phyloP scores from a whole-genome alignment of 2,797 vertebrate genomes.

The Bovichtus diacanthus region DNA sequence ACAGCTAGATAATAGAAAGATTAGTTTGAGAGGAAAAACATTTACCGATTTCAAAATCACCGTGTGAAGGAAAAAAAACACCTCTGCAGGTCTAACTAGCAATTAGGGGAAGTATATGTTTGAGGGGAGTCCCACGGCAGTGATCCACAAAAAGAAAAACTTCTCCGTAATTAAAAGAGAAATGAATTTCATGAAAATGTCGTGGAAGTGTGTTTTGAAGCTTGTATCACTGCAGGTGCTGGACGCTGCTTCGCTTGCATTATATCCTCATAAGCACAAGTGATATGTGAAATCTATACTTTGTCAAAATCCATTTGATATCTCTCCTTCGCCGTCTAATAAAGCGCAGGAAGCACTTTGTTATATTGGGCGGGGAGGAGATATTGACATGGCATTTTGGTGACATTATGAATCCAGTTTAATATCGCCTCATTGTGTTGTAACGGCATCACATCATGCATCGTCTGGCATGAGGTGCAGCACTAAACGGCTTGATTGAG shows the following conservation, averaged over 20 bases:
- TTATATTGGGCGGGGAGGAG: slow-evolving; percentile 69
- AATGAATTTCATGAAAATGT: slow-evolving; percentile 31
- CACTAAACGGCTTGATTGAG: slow-evolving; percentile 64
- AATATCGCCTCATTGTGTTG: slow-evolving; percentile 83
- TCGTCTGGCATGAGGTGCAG: slow-evolving; percentile 65
- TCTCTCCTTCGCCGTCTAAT: slow-evolving; percentile 76
- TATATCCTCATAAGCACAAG: slow-evolving; percentile 50
- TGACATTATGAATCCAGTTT: slow-evolving; percentile 85
- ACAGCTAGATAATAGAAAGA: neutral
- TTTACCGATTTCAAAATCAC: slow-evolving; percentile 4
- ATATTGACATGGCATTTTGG: slow-evolving; percentile 87
- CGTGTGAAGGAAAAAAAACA: slow-evolving; percentile 10
- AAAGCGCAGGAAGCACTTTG: slow-evolving; percentile 82
- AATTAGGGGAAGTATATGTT: slow-evolving; percentile 57
- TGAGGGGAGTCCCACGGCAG: slow-evolving; percentile 9
- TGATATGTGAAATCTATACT: slow-evolving; percentile 67
- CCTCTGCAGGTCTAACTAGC: slow-evolving; percentile 36
- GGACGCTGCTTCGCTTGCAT: slow-evolving; percentile 50
- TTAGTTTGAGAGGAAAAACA: neutral
- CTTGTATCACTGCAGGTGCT: too few species aligned
- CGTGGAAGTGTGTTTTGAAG: slow-evolving; percentile 30
- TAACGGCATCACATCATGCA: slow-evolving; percentile 80
- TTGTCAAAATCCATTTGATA: slow-evolving; percentile 74
- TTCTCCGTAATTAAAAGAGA: slow-evolving; percentile 18
- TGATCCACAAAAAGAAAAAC: slow-evolving; percentile 33